These are phyloP conservation scores for Graptemys geographica DNA, from an alignment of 2,797 vertebrate genomes.

Conservation along the genomic window DNA sequence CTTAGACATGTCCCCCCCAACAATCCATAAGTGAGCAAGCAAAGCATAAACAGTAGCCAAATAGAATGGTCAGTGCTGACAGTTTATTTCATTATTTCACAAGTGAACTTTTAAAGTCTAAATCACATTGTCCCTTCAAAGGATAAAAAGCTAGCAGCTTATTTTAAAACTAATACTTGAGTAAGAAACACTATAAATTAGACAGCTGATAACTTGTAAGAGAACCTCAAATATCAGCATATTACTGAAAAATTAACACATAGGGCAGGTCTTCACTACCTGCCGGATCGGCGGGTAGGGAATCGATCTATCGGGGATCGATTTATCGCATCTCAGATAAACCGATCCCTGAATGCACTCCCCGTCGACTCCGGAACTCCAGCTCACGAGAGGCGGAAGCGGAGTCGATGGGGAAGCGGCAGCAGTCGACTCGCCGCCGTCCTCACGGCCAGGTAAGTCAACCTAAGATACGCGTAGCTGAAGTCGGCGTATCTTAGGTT, in stretches of 20 bases:
- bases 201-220: not conserved
- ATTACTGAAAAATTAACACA: not conserved
- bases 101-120: not conserved
- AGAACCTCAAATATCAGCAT: not conserved
- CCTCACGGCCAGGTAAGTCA: too few species aligned
- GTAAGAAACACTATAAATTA: conserved; percentile 3
- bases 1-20: not conserved
- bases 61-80: not conserved
- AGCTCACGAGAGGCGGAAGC: too few species aligned
- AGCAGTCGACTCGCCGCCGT: too few species aligned
- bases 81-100: not conserved
- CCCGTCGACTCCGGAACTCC: too few species aligned
- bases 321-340: too few species aligned
- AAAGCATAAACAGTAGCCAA: not conserved
- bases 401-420: too few species aligned
- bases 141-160: not conserved
- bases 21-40: not conserved
- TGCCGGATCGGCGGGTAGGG: too few species aligned
- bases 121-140: not conserved
- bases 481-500: too few species aligned
- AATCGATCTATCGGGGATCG: too few species aligned
- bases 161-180: not conserved
- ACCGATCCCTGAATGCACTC: too few species aligned
- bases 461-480: too few species aligned
- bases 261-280: too few species aligned